Evolutionary conservation across 2,113 vertebrate genomes (phyloP), one percentile per base, ranked within the genome.

Genomic region (Apodemus sylvaticus): DNA sequence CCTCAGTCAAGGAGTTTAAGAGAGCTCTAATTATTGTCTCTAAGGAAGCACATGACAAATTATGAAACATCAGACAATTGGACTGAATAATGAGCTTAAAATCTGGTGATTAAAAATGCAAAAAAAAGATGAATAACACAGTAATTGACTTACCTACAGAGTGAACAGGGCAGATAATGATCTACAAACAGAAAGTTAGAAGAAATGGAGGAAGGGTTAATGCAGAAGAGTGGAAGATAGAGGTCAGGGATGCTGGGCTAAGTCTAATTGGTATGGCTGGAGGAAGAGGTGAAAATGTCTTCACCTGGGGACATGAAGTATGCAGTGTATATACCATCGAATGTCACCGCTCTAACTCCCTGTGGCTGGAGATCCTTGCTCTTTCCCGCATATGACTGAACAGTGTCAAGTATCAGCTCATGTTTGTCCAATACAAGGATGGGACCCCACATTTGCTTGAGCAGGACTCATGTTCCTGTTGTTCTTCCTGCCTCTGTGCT

Each of bases 171-270:
- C 26, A 86, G 70, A 60, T 53, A 36, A 34, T 74, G 24, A 70
- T 13, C 39, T n/a, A 12, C n/a, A n/a, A 78, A 53, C 7, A 11
- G 17, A 48, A 77, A 93, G 39, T 10, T 48, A 42, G 73, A 53
- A 76, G 24, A 31, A 55, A 26, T 31, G 55, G 55, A 36, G 45
- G 36, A 42, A 26, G 58, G 36, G 29, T n/a, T 45, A 42, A 45
- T 31, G 4, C 26, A 51, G 77, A 93, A 48, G 26, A n/a, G 4
- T 34, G 5, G 2, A 10, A 53, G 39, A 5, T 42, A 42, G 7
- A 22, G 7, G 22, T 81, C 0, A 9, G 36, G 24, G 1, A 2
- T 14, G 42, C 14, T 22, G 12, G 0, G 36, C 19, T 39, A 29
- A 36, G n/a, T 31, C 9, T 13, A 9, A 22, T 2, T 5, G 29